These are phyloP conservation scores for Neotoma lepida DNA, from an alignment of 2,113 vertebrate species.

Conservation along the genomic window DNA sequence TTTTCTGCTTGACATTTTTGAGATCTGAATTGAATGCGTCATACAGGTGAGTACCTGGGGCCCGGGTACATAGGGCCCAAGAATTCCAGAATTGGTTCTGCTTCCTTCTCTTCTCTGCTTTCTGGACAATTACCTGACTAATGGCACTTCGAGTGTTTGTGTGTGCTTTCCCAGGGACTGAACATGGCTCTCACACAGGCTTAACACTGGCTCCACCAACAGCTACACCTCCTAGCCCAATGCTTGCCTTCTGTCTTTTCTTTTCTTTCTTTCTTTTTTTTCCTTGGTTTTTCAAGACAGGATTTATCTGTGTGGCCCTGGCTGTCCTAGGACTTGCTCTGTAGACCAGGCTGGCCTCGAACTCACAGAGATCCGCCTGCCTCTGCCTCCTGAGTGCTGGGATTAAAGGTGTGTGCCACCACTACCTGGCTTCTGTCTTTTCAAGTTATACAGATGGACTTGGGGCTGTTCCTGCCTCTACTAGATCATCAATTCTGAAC, in stretches of 20 bases:
- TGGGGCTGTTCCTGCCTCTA: background rate
- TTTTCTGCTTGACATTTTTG: slow-evolving; percentile 26
- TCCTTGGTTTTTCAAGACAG: fast-evolving
- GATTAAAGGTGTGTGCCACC: background rate
- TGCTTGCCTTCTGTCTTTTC: background rate
- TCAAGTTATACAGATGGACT: background rate
- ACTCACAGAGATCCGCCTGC: background rate
- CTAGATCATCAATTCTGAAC: background rate
- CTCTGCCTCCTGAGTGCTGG: background rate
- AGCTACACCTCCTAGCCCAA: background rate
- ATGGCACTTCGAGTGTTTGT: background rate
- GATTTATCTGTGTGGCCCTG: background rate
- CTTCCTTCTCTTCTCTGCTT: slow-evolving; percentile 27
- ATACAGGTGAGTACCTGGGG: background rate
- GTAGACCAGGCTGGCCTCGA: background rate
- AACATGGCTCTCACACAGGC: background rate
- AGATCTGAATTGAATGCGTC: slow-evolving; percentile 13
- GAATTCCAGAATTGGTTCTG: background rate
- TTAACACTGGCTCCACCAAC: too few species aligned
- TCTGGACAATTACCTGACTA: background rate
- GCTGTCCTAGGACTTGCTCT: background rate
- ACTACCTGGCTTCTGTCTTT: background rate
- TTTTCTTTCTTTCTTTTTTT: background rate
- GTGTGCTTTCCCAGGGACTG: background rate
- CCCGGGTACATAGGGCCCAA: background rate